Evolutionary conservation across 2,113 vertebrate species (phyloP).

Genomic region (Amazona guildingii): DNA sequence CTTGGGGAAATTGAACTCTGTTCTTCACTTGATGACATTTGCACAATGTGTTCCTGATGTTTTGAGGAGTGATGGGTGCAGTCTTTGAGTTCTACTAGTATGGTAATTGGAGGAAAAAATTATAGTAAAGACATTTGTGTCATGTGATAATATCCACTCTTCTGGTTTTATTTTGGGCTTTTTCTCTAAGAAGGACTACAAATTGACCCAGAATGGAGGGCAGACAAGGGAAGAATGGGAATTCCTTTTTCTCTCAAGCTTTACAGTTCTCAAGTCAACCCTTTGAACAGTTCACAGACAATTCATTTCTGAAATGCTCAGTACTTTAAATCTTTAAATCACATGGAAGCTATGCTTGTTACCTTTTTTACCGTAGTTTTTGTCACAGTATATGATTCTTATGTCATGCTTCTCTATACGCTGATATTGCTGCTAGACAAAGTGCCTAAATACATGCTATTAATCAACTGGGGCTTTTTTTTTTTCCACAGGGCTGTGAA

Average conservation of each 20-base stretch:
- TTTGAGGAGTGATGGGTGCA: not conserved
- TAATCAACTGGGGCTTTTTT: constrained; percentile 69
- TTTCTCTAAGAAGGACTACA: not conserved
- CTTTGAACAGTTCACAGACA: not conserved
- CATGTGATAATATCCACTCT: not conserved
- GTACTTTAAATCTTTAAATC: not conserved
- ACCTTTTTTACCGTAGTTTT: not conserved
- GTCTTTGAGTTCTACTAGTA: not conserved
- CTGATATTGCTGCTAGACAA: not conserved
- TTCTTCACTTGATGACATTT: constrained; percentile 15
- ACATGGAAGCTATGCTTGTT: not conserved
- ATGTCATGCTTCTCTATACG: not conserved
- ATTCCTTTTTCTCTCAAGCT: not conserved
- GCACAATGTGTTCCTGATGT: not conserved
- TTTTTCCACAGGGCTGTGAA: constrained; percentile 78
- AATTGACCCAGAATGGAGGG: not conserved
- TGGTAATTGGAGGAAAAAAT: not conserved
- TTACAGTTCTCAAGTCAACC: not conserved
- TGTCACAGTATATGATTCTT: not conserved
- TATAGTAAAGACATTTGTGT: not conserved
- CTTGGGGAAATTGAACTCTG: constrained; percentile 16
- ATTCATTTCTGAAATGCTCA: not conserved
- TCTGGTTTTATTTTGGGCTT: not conserved
- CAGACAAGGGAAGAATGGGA: not conserved
- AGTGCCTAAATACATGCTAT: not conserved